Evolutionary conservation across 1,140 invertebrate genomes (phyloP), one percentile per base, ranked within the genome.

Genomic region (Magallana ariakensis): DNA sequence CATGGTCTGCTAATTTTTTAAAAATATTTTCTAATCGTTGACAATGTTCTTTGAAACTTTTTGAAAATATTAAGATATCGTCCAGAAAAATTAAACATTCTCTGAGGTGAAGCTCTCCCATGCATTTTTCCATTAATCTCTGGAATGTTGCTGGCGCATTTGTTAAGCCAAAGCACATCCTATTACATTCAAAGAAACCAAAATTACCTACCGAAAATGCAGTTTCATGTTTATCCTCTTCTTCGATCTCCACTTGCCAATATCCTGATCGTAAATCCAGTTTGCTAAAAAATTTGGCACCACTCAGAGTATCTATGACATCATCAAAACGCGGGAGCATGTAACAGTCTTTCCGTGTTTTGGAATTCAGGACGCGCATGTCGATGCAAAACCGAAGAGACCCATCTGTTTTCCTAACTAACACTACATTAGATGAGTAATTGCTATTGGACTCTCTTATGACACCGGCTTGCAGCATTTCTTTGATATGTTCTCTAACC

Each of bases 1-100:
- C 57, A 60, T 85, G 84, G 13, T 88, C 22, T 53, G 66, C 75
- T 19, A 88, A 53, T 60, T 56, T 80, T 6, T 33, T 26, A n/a
- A 88, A 83, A 9, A 83, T 75, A 6, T 66, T 54, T 53, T 88
- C 87, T 8, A 88, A 57, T 16, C 84, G 16, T 56, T 85, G 10
- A 15, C 85, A 33, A 66, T 88, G 87, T 56, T 85, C 80, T 33
- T 88, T 75, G 13, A 82, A 55, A n/a, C 26, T 85, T 7, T 26
- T 60, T n/a, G 84, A 82, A 80, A 87, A 89, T 8, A 89, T 62
- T 5, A 88, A 54, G n/a, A 80, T 86, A 75, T 86, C 85, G 33
- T 81, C 75, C 0, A 86, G 6, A 46, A 81, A 81, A 15, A 86
- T 58, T n/a, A 81, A 58, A 81, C 85, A 86, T 86, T 81, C 80